Evolutionary conservation across 2,113 vertebrate species (phyloP), one percentile per base, ranked within the genome.

Genomic region (Naja naja): DNA sequence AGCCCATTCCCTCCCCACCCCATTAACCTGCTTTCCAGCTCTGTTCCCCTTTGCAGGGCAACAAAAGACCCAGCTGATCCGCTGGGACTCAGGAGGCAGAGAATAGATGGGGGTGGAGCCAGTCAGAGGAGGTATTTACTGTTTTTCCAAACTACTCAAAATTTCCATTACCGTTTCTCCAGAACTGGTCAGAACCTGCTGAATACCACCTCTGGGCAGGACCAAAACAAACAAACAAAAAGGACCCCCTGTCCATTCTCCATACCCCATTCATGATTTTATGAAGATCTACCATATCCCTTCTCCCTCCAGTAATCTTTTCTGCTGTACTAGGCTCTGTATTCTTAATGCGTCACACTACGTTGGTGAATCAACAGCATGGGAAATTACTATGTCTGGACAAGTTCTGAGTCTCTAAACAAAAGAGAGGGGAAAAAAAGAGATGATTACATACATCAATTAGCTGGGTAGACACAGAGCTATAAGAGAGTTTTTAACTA

Each of bases 371-470:
- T 69, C 49, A 81, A 49, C 34, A 56, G 39, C 39, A 89, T 47
- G 52, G 92, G 88, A 56, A 92, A 92, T 64, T 60, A 92, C 43
- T 89, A 30, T 58, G 39, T 22, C 53, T 52, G 74, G 45, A 90
- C 74, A 89, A 89, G 88, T 60, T 85, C 88, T 43, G 54, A 0
- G 8, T 34, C 90, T 53, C 60, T 89, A 64, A 94, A 91, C 4
- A 91, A 25, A 81, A 89, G 12, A 3, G 93, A 94, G 91, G 4
- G 20, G n/a, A n/a, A 1, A 0, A 11, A 47, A 18, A 7, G 54
- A 90, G 55, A 87, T 92, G 64, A 85, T 91, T 95, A 60, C 55
- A 56, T 90, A 74, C 93, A 3, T 92, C 87, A 45, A 55, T 94
- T 93, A 95, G 11, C 12, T 89, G 87, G 91, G 16, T 93, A 91